These are phyloP conservation scores for Chlamydotis undulata DNA, from an alignment of 2,113 vertebrate species.

Conservation along the genomic window DNA sequence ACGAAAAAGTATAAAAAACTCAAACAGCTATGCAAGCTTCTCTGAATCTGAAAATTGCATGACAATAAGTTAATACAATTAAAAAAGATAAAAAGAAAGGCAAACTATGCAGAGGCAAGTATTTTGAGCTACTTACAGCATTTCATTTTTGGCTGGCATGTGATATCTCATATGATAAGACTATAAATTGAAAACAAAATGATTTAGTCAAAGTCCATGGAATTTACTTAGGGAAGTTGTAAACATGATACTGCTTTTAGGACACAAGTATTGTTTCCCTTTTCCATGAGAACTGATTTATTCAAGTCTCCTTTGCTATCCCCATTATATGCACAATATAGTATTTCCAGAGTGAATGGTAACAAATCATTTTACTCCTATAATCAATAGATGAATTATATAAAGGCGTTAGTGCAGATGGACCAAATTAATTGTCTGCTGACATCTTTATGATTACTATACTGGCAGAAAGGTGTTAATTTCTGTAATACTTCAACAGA, in stretches of 20 bases:
- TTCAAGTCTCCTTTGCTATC: neutral
- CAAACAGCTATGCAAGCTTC: neutral
- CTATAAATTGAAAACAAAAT: neutral
- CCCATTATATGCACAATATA: neutral
- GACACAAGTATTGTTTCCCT: neutral
- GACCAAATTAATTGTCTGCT: slow-evolving; percentile 86
- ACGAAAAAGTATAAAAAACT: neutral
- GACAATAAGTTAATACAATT: neutral
- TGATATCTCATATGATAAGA: neutral
- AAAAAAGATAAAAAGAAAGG: neutral
- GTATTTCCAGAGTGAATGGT: neutral
- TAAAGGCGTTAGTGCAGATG: slow-evolving; percentile 78
- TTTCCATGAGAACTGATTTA: neutral
- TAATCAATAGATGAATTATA: slow-evolving; percentile 87
- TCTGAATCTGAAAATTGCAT: neutral
- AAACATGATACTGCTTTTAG: neutral
- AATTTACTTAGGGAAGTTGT: neutral
- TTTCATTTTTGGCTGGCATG: neutral
- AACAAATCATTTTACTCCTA: slow-evolving; percentile 46
- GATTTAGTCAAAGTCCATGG: neutral
- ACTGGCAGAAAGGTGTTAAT: slow-evolving; percentile 84
- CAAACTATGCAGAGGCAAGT: neutral
- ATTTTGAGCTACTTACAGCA: neutral
- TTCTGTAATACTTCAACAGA: slow-evolving; percentile 82
- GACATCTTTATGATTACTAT: slow-evolving; percentile 81